A percentile compares a stretch with the other conserved stretches of the same genome.
Conservation (phyloP, 2,797 vertebrate genomes). For the Dendrocincla tyrannina region DNA sequence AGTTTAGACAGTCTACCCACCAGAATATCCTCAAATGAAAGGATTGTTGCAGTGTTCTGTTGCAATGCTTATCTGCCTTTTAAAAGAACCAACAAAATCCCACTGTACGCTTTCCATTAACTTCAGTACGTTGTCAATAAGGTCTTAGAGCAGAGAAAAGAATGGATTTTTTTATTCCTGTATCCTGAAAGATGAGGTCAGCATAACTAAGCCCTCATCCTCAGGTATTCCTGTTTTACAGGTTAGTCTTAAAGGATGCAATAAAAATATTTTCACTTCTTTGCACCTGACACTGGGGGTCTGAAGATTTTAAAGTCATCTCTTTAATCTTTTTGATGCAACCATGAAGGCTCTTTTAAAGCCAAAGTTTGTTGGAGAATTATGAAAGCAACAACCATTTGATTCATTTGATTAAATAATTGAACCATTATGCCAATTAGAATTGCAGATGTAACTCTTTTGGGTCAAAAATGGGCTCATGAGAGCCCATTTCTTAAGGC, state of each 20-base stretch:
- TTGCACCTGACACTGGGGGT: not conserved
- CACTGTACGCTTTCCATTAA: not conserved
- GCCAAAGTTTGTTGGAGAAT: not conserved
- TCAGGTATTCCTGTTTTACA: not conserved
- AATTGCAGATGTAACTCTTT: not conserved
- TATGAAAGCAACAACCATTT: not conserved
- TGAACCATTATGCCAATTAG: not conserved
- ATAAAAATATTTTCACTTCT: not conserved
- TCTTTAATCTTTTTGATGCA: not conserved
- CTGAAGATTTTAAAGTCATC: not conserved
- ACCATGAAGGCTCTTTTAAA: not conserved
- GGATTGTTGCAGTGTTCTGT: not conserved
- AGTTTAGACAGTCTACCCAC: not conserved
- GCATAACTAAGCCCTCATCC: not conserved
- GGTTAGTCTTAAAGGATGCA: not conserved
- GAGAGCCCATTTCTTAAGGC: not conserved
- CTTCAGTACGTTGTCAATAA: not conserved
- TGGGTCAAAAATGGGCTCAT: not conserved
- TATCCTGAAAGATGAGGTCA: not conserved
- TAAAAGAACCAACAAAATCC: not conserved
- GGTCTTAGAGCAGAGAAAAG: not conserved
- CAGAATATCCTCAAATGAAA: not conserved
- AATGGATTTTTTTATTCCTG: not conserved
- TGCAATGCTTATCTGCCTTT: not conserved
- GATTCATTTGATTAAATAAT: not conserved